Evolutionary conservation across 2,888 invertebrate species (phyloP).

Genomic region (Junonia oenone): DNA sequence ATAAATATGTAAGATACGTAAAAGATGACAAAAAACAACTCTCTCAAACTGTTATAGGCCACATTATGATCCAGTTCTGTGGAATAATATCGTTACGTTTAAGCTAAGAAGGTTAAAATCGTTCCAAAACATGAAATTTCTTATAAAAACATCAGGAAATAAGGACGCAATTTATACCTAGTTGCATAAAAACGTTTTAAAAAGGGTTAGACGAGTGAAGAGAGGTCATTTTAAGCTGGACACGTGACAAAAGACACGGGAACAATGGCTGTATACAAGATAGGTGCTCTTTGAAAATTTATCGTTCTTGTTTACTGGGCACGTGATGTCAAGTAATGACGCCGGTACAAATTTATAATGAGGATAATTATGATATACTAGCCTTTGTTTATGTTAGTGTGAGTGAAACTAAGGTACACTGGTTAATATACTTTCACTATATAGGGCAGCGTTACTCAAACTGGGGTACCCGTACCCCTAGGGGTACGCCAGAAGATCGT

Average conservation of each 20-base stretch:
- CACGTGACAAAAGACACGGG: slow-evolving; percentile 52
- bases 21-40: no score
- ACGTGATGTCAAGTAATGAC: slow-evolving; percentile 21
- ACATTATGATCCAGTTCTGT: no score
- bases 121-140: not conserved
- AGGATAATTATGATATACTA: slow-evolving; percentile 10
- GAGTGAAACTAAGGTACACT: no score
- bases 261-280: slow-evolving; percentile 49
- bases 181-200: slow-evolving; percentile 33
- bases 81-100: no score
- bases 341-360: slow-evolving; percentile 6
- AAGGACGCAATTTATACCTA: slow-evolving; percentile 24
- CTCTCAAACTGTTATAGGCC: no score
- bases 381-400: not conserved
- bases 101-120: no score
- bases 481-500: no score
- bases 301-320: slow-evolving; percentile 32
- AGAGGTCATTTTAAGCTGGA: slow-evolving; percentile 42
- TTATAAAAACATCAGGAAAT: not conserved
- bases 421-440: no score
- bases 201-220: slow-evolving; percentile 34
- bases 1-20: no score
- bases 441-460: no score
- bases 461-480: no score
- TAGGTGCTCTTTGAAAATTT: slow-evolving; percentile 41